Conservation (phyloP, 92 coral and sea anemone genomes). For the Porites lobata region DNA sequence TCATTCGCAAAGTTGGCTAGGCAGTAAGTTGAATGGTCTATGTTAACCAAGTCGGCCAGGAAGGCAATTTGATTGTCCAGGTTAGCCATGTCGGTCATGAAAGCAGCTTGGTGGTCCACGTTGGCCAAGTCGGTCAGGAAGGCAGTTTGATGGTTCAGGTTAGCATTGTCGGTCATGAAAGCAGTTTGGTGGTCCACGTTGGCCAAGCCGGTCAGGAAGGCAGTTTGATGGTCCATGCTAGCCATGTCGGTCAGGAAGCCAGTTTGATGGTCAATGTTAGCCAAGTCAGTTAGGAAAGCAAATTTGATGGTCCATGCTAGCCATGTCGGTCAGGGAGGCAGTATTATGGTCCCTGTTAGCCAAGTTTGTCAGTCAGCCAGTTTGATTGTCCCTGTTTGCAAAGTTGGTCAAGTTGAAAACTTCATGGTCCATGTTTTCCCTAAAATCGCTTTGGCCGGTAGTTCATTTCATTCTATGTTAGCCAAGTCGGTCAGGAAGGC, state of each 20-base stretch:
- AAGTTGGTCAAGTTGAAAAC: not conserved
- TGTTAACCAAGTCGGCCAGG: not conserved
- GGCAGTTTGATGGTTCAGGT: no score
- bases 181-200: no score
- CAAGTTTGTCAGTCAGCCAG: not conserved
- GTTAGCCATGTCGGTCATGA: no score
- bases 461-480: no score
- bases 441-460: not conserved
- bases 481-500: not conserved
- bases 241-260: not conserved
- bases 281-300: no score
- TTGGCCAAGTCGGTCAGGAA: not conserved
- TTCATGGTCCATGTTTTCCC: not conserved
- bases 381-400: not conserved
- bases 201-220: not conserved
- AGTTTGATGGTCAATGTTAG: not conserved
- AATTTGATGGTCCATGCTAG: no score
- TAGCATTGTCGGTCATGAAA: no score
- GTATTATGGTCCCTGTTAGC: not conserved
- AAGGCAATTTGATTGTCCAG: not conserved
- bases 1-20: not conserved
- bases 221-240: not conserved
- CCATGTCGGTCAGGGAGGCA: not conserved
- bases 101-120: no score
- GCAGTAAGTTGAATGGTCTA: not conserved